phyloP scores from a whole-genome alignment of 2,888 invertebrate species.

The Phengaris alcon region DNA sequence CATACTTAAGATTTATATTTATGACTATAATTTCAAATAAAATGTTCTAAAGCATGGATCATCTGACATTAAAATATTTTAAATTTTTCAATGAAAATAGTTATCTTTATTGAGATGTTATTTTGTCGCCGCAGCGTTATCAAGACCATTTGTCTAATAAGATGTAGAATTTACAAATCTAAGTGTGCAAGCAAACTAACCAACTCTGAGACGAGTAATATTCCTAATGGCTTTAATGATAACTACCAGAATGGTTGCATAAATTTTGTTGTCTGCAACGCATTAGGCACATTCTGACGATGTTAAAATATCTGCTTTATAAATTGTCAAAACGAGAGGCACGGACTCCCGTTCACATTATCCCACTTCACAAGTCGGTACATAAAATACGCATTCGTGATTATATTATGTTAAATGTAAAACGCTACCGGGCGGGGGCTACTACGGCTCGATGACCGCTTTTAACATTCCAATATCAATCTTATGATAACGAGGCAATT shows the following conservation, averaged over 20 bases:
- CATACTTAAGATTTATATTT: conserved; percentile 23
- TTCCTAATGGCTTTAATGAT: background rate
- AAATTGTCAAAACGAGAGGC: conserved; percentile 25
- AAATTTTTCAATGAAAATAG: background rate
- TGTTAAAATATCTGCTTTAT: conserved; percentile 5
- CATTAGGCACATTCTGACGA: background rate
- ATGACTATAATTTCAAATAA: background rate
- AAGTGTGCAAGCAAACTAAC: background rate
- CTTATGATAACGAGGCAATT: conserved; percentile 36
- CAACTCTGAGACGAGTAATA: background rate
- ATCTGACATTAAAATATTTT: conserved; percentile 8
- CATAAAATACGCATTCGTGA: conserved; percentile 52
- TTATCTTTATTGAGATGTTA: background rate
- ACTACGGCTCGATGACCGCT: conserved; percentile 36
- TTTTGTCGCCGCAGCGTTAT: background rate
- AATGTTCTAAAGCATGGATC: background rate
- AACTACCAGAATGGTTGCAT: background rate
- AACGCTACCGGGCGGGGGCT: conserved; percentile 49
- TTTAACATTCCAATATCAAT: conserved; percentile 49
- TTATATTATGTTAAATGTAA: conserved; percentile 50
- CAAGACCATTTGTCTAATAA: background rate
- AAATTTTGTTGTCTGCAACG: background rate
- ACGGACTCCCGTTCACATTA: background rate
- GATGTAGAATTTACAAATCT: background rate
- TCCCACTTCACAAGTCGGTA: background rate